Conservation (phyloP, 1,140 invertebrate species). For the Drosophila nigrodunni region DNA sequence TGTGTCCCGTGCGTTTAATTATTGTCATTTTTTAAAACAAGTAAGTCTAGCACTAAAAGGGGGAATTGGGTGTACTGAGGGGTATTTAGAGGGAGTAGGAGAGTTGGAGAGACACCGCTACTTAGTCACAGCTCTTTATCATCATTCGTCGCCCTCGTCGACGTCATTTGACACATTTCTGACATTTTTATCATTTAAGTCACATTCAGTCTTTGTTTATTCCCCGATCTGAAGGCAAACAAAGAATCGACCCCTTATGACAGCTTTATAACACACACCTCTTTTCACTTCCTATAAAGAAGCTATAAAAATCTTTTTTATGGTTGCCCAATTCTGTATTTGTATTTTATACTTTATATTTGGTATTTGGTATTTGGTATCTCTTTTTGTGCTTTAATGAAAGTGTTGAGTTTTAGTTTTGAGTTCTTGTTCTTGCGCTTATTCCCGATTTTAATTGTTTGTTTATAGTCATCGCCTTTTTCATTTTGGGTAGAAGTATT, state of each 20-base stretch:
- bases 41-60: not conserved
- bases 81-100: not conserved
- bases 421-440: slow-evolving; percentile 66
- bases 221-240: slow-evolving; percentile 41
- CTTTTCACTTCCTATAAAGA: not conserved
- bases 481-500: slow-evolving; percentile 15
- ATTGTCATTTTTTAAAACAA: slow-evolving; percentile 67
- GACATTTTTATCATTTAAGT: slow-evolving; percentile 83
- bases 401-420: slow-evolving; percentile 80
- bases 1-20: slow-evolving; percentile 76
- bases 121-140: slow-evolving; percentile 78
- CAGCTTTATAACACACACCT: slow-evolving; percentile 45
- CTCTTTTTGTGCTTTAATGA: slow-evolving; percentile 55
- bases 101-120: slow-evolving; percentile 25
- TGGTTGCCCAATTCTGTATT: slow-evolving; percentile 69
- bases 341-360: not conserved
- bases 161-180: slow-evolving; percentile 77
- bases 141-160: slow-evolving; percentile 79
- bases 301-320: slow-evolving; percentile 75
- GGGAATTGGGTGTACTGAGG: not conserved
- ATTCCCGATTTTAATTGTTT: slow-evolving; percentile 71
- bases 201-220: slow-evolving; percentile 62
- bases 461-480: slow-evolving; percentile 74
- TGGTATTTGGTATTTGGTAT: slow-evolving; percentile 30
- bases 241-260: slow-evolving; percentile 58